Base-by-base conservation (phyloP, 2,113 vertebrate genomes). In the Pterophyllum scalare region DNA sequence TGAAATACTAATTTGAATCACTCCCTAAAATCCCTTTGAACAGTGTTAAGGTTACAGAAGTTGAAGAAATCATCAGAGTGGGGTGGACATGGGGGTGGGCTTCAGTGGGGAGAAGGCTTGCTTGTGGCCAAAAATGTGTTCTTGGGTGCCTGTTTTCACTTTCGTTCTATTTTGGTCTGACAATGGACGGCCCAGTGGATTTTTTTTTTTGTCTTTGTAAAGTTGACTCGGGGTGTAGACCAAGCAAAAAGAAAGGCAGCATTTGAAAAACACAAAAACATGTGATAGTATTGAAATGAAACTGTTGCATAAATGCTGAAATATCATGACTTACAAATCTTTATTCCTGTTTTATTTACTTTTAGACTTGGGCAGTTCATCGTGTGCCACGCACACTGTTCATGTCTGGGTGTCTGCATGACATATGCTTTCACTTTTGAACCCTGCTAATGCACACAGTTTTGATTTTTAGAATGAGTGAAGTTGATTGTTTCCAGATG, bases 401-500 rank as follows among this genome's bases (percentile, higher is more conserved):
- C 65, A 52, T 74, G 70, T 57, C 79, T 82, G 3, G 4, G 54
- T 61, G 78, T 87, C 87, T 93, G 89, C 77, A 35, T 3, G 31
- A 86, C 89, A 91, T 77, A 78, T 92, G 87, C 78, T 89, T 93
- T 84, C 77, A 90, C 91, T 93, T 94, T 91, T 78, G 61, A 86
- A 88, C 31, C 43, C 81, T 12, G 38, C 57, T 67, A 86, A 87
- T 62, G 86, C 86, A 82, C 67, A 59, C n/a, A 87, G 75, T 89
- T 87, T 82, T 88, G 83, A 88, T 91, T 93, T 89, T 77, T 59
- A 79, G 78, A 85, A 84, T 46, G 72, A 87, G 75, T 52, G 40
- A 81, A 38, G 49, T 2, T 89, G 82, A 95, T 92, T 86, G 79
- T 80, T 93, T 94, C 92, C 92, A 95, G 93, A 91, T 83, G 75